A percentile compares a stretch with the other conserved stretches of the same genome.
These are phyloP conservation scores for Coracias cyanogaster DNA, from an alignment of 2,797 vertebrate species.

Conservation along the genomic window DNA sequence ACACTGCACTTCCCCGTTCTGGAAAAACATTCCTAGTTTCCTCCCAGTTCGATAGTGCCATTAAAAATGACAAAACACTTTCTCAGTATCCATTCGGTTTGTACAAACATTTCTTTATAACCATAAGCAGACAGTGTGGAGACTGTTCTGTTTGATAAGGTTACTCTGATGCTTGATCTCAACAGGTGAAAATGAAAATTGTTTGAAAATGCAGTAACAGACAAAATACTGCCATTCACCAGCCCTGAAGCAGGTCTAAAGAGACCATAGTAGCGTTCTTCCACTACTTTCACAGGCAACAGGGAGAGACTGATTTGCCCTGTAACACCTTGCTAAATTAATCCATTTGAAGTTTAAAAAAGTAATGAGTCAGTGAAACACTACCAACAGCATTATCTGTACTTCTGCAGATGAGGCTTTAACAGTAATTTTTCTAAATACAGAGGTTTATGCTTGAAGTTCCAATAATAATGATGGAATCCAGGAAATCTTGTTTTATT, in stretches of 20 bases:
- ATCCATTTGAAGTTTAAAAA: not conserved
- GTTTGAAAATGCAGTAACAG: not conserved
- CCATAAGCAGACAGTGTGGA: not conserved
- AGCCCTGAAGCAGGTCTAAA: not conserved
- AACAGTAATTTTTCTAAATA: not conserved
- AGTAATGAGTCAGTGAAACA: not conserved
- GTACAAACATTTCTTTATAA: not conserved
- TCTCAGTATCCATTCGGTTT: not conserved
- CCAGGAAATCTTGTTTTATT: no score
- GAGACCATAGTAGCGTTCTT: not conserved
- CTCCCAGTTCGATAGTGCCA: not conserved
- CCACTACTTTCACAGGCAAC: not conserved
- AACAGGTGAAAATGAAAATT: not conserved
- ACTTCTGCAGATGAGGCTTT: not conserved
- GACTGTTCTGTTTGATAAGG: not conserved
- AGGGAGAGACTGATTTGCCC: not conserved
- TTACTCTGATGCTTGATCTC: not conserved
- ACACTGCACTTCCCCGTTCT: not conserved
- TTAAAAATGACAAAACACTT: not conserved
- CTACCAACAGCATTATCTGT: not conserved
- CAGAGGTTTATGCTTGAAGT: not conserved
- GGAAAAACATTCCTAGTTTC: not conserved
- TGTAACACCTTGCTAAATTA: not conserved
- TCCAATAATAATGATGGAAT: not conserved
- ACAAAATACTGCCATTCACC: not conserved